Percentiles rank a stretch among this genome's conserved stretches.
Evolutionary conservation across 30 jellyfish, hydroid and myxozoan genomes (phyloP).

Genomic region (Pseudorhiza aurosa): DNA sequence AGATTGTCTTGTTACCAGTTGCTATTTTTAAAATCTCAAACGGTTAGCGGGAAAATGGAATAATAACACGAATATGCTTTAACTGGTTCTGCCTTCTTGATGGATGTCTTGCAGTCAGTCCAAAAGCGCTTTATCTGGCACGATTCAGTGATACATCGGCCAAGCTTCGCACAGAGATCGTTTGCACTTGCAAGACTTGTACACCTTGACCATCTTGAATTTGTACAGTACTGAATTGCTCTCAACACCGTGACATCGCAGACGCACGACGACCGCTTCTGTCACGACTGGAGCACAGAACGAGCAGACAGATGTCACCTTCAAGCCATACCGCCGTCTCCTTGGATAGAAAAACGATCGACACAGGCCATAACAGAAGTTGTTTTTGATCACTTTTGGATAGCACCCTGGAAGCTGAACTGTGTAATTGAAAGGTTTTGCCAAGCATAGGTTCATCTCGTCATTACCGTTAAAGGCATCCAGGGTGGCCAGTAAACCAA

Average conservation of each 20-base stretch:
- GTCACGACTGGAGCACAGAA: slow-evolving; percentile 44
- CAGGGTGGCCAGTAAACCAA: background rate
- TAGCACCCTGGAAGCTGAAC: slow-evolving; percentile 44
- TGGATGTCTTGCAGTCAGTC: no score
- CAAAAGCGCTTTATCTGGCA: no score
- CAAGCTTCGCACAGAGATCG: slow-evolving; percentile 24
- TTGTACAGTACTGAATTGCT: background rate
- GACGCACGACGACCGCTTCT: slow-evolving; percentile 2
- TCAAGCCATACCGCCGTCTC: slow-evolving; percentile 8
- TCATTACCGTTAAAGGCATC: background rate
- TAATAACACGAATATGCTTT: no score
- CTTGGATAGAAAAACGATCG: slow-evolving; percentile 41
- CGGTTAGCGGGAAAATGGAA: no score
- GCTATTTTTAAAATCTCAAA: no score
- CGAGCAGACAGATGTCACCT: slow-evolving; percentile 44
- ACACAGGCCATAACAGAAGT: slow-evolving; percentile 61
- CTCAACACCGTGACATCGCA: background rate
- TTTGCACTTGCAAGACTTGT: slow-evolving; percentile 49
- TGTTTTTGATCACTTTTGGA: slow-evolving; percentile 35
- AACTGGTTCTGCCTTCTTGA: no score
- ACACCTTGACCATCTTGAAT: slow-evolving; percentile 29
- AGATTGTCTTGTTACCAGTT: no score
- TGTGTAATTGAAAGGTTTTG: slow-evolving; percentile 58
- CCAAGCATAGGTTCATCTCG: slow-evolving; percentile 30
- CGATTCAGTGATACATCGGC: slow-evolving; percentile 8